Evolutionary conservation across 2,888 invertebrate species (phyloP), one percentile per base, ranked within the genome.

Genomic region (Acleris laterana): DNA sequence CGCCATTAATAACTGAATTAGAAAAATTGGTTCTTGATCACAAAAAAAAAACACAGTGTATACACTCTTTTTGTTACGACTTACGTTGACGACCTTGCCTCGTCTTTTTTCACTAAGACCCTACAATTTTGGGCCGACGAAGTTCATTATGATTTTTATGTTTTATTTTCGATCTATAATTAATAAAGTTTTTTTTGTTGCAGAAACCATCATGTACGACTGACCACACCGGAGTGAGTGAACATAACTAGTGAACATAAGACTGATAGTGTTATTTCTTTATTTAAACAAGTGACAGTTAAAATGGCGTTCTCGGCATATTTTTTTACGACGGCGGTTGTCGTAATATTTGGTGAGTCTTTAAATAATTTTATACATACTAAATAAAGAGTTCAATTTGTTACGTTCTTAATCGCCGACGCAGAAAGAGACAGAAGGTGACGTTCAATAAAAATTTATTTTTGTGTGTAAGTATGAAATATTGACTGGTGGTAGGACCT

Each of bases 151-250:
- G 20, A 2, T 25, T 25, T 1, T 25, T 56, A 17, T 46, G 11
- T 3, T 22, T 52, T 46, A n/a, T 63, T 25, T 44, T 32, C 49
- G 50, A 55, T 44, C 51, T 13, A 13, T 62, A 51, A 50, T 13
- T 61, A 42, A 70, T 5, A 48, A 25, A n/a, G 28, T 55, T 63
- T 77, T 60, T 55, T 64, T 86, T 80, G 79, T 88, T 87, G 3
- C 89, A 89, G 89, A 77, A 65, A 72, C 71, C 70, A 86, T 70
- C 70, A 89, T 89, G 88, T 78, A 83, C 83, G 84, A 82, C 74
- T 88, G 81, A 83, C 38, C 58, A 51, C 62, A 63, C 68, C 63
- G 69, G 48, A 69, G 42, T 73, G 76, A 68, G 55, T 82, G 70
- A 68, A 55, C 69, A 59, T 48, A 62, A 68, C 61, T 67, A 76